Evolutionary conservation across 2,888 invertebrate genomes (phyloP).

Genomic region (Orthosia gothica): DNA sequence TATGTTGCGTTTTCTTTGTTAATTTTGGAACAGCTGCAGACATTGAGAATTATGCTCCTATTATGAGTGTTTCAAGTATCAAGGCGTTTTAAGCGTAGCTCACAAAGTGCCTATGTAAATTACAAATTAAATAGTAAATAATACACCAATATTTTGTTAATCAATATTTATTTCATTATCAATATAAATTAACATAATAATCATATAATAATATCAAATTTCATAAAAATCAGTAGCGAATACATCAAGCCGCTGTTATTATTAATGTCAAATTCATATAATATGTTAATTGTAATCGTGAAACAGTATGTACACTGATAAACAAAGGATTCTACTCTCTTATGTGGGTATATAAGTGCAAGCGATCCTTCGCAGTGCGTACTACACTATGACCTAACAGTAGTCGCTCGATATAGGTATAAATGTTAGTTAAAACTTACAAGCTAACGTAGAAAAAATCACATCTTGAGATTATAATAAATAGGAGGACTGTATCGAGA

Average conservation of each 20-base stretch:
- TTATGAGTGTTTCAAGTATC: neutral
- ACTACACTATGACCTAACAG: slow-evolving; percentile 76
- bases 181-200: slow-evolving; percentile 86
- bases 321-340: slow-evolving; percentile 84
- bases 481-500: slow-evolving; percentile 87
- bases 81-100: neutral
- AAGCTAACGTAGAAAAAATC: slow-evolving; percentile 87
- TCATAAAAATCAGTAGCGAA: slow-evolving; percentile 83
- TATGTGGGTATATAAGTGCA: slow-evolving; percentile 86
- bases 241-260: slow-evolving; percentile 84
- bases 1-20: neutral
- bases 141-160: slow-evolving; percentile 81
- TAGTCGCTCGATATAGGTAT: slow-evolving; percentile 68
- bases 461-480: slow-evolving; percentile 90
- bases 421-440: slow-evolving; percentile 85
- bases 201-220: slow-evolving; percentile 81
- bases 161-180: slow-evolving; percentile 85
- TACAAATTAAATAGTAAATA: slow-evolving; percentile 58
- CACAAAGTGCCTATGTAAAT: slow-evolving; percentile 9
- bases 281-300: slow-evolving; percentile 72
- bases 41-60: neutral
- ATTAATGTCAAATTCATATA: slow-evolving; percentile 78
- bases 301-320: slow-evolving; percentile 71
- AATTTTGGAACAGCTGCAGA: neutral
- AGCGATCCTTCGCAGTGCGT: slow-evolving; percentile 81